These are phyloP conservation scores for Petrocephalus schoutedeni DNA, from an alignment of 2,797 vertebrate genomes.

Conservation along the genomic window DNA sequence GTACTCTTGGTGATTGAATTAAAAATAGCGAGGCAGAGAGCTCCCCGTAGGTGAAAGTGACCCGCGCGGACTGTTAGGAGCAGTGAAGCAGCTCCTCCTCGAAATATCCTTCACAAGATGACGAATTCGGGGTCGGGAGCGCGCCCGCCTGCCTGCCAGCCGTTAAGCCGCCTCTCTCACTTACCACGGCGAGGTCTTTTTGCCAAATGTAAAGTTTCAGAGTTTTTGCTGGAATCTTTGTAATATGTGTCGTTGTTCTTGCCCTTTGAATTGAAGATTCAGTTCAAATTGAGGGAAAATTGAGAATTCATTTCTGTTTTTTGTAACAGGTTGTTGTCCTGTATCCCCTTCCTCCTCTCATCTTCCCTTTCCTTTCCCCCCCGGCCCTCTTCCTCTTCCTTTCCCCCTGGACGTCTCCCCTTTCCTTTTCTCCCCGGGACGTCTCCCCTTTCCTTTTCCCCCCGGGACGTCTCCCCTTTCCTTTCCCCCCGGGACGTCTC, in stretches of 20 bases:
- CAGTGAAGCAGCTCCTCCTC: constrained; percentile 35
- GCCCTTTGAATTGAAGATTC: neutral
- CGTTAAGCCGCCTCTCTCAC: neutral
- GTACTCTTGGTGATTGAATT: constrained; percentile 54
- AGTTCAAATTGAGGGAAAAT: neutral
- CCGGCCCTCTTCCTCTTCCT: too few relatives aligned
- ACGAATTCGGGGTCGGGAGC: neutral
- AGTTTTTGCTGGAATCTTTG: neutral
- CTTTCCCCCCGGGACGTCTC: neutral
- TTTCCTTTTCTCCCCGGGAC: neutral
- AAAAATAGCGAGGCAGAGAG: constrained; percentile 55
- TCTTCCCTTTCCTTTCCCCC: too few relatives aligned
- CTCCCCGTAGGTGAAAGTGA: constrained; percentile 53
- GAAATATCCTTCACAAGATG: constrained; percentile 21
- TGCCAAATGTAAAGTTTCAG: neutral
- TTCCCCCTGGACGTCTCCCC: neutral
- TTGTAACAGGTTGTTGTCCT: neutral
- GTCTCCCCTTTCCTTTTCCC: neutral
- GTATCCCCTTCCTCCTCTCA: too few relatives aligned
- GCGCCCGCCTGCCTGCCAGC: neutral
- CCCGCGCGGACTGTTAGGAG: constrained; percentile 49
- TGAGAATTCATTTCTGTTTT: neutral
- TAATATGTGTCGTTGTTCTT: neutral
- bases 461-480: too few relatives aligned
- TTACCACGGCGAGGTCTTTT: neutral